Base-by-base conservation (phyloP, 1,140 invertebrate genomes). In the Sinella curviseta region DNA sequence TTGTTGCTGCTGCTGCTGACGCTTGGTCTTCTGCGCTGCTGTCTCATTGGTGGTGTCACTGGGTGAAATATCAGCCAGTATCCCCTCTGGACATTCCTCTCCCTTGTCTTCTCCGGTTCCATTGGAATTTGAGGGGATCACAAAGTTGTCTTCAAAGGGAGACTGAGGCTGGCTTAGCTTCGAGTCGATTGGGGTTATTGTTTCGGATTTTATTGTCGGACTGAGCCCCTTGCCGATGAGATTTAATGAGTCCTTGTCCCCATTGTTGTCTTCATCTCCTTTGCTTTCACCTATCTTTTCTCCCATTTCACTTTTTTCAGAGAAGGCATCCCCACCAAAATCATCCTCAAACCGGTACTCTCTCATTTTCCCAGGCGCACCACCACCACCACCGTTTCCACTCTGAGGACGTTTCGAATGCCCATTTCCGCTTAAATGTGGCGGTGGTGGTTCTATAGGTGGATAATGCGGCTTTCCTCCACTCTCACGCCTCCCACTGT, bases 141-240 rank as follows among this genome's bases (percentile, higher is more conserved):
- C 79, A 80, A 83, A 83, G 73, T 83, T 77, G 77, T 83, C 80
- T 77, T 83, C 82, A 75, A 83, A 83, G n/a, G 82, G 82, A 14
- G 82, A 83, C 65, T 81, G 79, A 24, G 82, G 82, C 31, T 76
- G 82, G 24, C 28, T 35, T 28, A 70, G 24, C 57, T 74, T 80
- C 34, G 8, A n/a, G 17, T 36, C 60, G 24, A 33, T 31, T 39
- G 12, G 30, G n/a, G 65, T 70, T 30, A 70, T 4, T 2, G 65
- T 31, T 70, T 70, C 65, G 12, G 65, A 70, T 70, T 70, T 70
- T 30, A 70, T 30, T n/a, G 39, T 48, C 3, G 65, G 65, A 30
- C 28, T 70, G 3, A 17, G 28, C 24, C 48, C 12, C 78, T 60
- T 33, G n/a, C 1, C n/a, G 65, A n/a, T n/a, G n/a, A n/a, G n/a